Base-by-base conservation (phyloP, 1,140 invertebrate species). In the Aradophagus sp. region DNA sequence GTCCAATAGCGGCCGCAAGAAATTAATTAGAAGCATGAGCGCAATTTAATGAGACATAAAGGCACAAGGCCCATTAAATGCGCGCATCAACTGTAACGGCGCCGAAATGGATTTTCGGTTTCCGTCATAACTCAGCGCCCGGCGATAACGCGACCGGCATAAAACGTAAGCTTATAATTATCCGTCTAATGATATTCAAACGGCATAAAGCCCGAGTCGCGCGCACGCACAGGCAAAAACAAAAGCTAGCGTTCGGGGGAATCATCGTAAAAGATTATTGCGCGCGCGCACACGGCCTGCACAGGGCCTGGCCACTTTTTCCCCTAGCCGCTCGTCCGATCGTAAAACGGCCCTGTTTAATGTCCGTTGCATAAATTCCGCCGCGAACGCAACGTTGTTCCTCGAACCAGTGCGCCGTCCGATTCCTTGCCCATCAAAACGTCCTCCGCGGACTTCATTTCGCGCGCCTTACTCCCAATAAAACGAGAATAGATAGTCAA, bases 301-400 rank as follows among this genome's bases (percentile, higher is more conserved):
- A n/a, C n/a, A n/a, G n/a, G n/a, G n/a, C n/a, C n/a, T n/a, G n/a
- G n/a, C n/a, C n/a, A n/a, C n/a, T n/a, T n/a, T n/a, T n/a, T n/a
- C n/a, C n/a, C n/a, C n/a, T n/a, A n/a, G n/a, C 32, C 61, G 35
- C 61, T 39, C 34, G 45, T 29, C 58, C 20, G 27, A 20, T 48
- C 59, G 41, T 72, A 72, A 71, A 72, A 61, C 42, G 61, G 55
- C 48, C 42, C 44, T 42, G 34, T 66, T 71, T 72, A 66, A 52
- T 61, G 42, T 23, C 55, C 55, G 42, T n/a, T 38, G 55, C 47
- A 72, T 72, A 71, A 59, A 72, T 72, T 66, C 55, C 36, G 48
- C 35, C 44, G 61, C 61, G 65, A 71, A 48, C 29, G 53, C 61
- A 65, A 61, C 61, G 59, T 71, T 71, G 68, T 71, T 61, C 59